Conservation (phyloP, 1,140 invertebrate genomes). For the Hyposmocoma kahamanoa region DNA sequence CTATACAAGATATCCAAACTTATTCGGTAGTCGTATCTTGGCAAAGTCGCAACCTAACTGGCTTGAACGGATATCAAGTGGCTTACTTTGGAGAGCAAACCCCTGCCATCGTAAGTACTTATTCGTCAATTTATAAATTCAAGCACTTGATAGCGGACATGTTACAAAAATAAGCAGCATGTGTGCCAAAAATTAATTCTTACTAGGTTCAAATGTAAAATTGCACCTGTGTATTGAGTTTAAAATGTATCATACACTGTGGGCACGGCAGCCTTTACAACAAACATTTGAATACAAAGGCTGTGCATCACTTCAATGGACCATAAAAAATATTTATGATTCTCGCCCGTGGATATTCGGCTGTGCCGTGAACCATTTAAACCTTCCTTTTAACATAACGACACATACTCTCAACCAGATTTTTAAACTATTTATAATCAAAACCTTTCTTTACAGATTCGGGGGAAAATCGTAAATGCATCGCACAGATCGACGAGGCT, state of each 20-base stretch:
- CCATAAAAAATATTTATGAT: slow-evolving; percentile 70
- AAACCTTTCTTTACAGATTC: slow-evolving; percentile 73
- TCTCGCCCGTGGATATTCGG: slow-evolving; percentile 50
- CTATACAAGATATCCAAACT: slow-evolving; percentile 90
- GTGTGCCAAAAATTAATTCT: too few species aligned
- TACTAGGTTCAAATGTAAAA: slow-evolving; percentile 12
- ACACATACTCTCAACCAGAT: slow-evolving; percentile 20
- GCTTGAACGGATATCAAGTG: slow-evolving; percentile 89
- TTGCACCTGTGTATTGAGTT: slow-evolving; percentile 18
- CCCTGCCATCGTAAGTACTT: slow-evolving; percentile 49
- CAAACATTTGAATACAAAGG: slow-evolving; percentile 68
- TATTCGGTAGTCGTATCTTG: slow-evolving; percentile 91
- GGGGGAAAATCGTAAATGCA: slow-evolving; percentile 80
- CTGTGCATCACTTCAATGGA: slow-evolving; percentile 66
- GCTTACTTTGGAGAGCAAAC: slow-evolving; percentile 85
- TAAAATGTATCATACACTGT: slow-evolving; percentile 26
- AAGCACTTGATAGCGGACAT: too few species aligned
- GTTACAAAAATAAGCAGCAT: too few species aligned
- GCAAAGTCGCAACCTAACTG: slow-evolving; percentile 91
- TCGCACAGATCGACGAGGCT: slow-evolving; percentile 82
- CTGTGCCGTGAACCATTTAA: slow-evolving; percentile 53
- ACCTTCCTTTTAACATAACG: slow-evolving; percentile 54
- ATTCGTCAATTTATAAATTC: too few species aligned
- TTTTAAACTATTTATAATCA: neutral
- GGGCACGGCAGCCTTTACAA: slow-evolving; percentile 45